A percentile compares a stretch with the other conserved stretches of the same genome.
Evolutionary conservation across 1,140 invertebrate genomes (phyloP).

Genomic region (Rhyzopertha dominica): DNA sequence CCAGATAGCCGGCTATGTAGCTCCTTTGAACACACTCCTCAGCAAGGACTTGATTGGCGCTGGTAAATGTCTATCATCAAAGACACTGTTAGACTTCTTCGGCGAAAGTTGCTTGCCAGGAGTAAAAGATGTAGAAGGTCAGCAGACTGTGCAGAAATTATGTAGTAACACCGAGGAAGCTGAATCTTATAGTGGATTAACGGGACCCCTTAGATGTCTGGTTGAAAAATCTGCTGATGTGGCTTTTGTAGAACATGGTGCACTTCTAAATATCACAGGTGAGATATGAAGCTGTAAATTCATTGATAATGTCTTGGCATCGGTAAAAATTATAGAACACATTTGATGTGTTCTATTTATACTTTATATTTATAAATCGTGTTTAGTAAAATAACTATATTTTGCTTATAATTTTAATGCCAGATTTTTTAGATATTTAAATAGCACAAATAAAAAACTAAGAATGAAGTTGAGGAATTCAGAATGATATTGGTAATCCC

Average conservation of each 20-base stretch:
- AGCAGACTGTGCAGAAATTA: slow-evolving; percentile 47
- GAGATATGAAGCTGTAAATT: slow-evolving; percentile 1
- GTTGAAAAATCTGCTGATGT: slow-evolving; percentile 58
- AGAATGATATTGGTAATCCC: too few relatives aligned
- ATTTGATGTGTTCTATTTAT: too few relatives aligned
- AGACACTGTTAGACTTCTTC: slow-evolving; percentile 51
- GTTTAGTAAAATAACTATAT: too few relatives aligned
- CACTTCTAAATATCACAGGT: slow-evolving; percentile 53
- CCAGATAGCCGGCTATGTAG: slow-evolving; percentile 51
- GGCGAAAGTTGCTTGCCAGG: slow-evolving; percentile 30
- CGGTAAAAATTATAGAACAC: too few relatives aligned
- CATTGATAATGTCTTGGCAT: slow-evolving; percentile 1
- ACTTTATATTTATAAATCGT: too few relatives aligned
- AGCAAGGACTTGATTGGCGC: slow-evolving; percentile 45
- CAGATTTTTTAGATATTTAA: too few relatives aligned
- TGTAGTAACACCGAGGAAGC: slow-evolving; percentile 36
- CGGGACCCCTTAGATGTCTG: slow-evolving; percentile 62
- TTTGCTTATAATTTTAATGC: too few relatives aligned
- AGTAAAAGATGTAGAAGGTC: slow-evolving; percentile 34
- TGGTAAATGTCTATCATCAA: slow-evolving; percentile 44
- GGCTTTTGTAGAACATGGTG: slow-evolving; percentile 57
- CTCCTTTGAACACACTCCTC: slow-evolving; percentile 49
- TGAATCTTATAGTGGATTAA: slow-evolving; percentile 47
- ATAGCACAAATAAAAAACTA: too few relatives aligned
- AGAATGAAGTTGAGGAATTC: too few relatives aligned